Base-by-base conservation (phyloP, 1,140 invertebrate genomes). In the Linepithema humile region DNA sequence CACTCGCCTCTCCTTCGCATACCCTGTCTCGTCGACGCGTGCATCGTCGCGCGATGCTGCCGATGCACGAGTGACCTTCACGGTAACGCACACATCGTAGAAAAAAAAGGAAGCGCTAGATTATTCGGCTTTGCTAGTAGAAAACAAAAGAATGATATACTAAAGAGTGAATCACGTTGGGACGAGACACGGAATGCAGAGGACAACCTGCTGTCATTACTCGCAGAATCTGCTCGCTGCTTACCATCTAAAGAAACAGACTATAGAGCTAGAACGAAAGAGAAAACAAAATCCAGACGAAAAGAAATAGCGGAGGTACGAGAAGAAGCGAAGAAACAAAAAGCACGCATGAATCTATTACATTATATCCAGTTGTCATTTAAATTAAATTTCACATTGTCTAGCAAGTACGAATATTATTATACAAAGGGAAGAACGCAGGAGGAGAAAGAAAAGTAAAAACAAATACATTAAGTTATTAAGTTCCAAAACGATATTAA, bases 311-410 rank as follows among this genome's bases (percentile, higher is more conserved):
- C 85, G 83, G 73, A 86, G 72, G 72, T 89, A 82, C 70, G 85
- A 88, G 82, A 86, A 85, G 85, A 88, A 60, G 57, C 75, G 62
- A 82, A 67, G 75, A 72, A 78, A 69, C 78, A 80, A 85, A 69
- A 88, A 88, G 86, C 89, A 91, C 89, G 87, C 87, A 91, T 91
- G 88, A 91, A 89, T 88, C 82, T 89, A 88, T 59, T 91, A 90
- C 91, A 92, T 90, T 90, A 91, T 92, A 91, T 82, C 89, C 90
- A 91, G 89, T 90, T 92, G 90, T 94, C 93, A 93, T 93, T 80
- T 93, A 91, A 93, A 92, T 93, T 92, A 92, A 92, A 92, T 90
- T 93, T 93, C 88, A 91, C 89, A 92, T 91, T 92, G 88, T 93
- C 91, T 92, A 92, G 90, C 86, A 90, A 92, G 90, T 92, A 92